Evolutionary conservation across 2,888 invertebrate species (phyloP), one percentile per base, ranked within the genome.

Genomic region (Idaea biselata): DNA sequence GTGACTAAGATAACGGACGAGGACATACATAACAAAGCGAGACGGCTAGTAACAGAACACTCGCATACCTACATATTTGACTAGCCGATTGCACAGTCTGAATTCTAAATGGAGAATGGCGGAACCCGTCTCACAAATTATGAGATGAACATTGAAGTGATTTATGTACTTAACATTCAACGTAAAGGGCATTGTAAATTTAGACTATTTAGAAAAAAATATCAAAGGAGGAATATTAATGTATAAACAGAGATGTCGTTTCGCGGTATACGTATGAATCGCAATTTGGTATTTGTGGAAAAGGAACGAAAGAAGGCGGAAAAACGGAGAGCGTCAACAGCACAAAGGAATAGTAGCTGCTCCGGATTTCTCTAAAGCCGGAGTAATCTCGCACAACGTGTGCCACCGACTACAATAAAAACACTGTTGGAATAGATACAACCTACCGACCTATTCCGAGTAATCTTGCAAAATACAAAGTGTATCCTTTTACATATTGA

Each of bases 41-140:
- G 68, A 79, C 76, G 78, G 75, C 79, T 77, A 73, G 75, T 76
- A 79, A 79, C 80, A 80, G 78, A 80, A 73, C 75, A 81, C 77
- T 44, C 44, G 83, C 86, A 88, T 88, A 87, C 83, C 81, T 87
- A 88, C 84, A 74, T 73, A 70, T 75, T 78, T 78, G 80, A 82
- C 78, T 82, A 69, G 77, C 18, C 71, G 74, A 74, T 67, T 78
- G 78, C 76, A 78, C 75, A 70, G 73, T 77, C 79, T 74, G 87
- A 87, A 89, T 89, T 77, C 73, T 81, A 84, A 44, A 89, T 86
- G 81, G 82, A 78, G 70, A 75, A 65, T 67, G 64, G 76, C 68
- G 65, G 77, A 73, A 76, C 69, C 61, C 61, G 70, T 69, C 66
- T 70, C 65, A 58, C 64, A 60, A 63, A 63, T 61, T 62, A 59